Base-by-base conservation (phyloP, 1,140 invertebrate species). In the Hylaeus volcanicus region DNA sequence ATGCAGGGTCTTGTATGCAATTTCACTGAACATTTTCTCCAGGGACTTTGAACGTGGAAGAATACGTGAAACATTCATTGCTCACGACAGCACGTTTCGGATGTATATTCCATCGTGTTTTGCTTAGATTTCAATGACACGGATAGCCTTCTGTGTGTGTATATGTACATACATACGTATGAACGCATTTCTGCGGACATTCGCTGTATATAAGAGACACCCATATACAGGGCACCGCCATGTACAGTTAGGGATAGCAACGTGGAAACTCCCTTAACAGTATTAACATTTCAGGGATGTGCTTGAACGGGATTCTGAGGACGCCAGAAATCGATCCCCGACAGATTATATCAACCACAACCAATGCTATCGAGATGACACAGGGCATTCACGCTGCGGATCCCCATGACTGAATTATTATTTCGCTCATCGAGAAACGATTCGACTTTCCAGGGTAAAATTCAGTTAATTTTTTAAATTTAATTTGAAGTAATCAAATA, bases 251-350 rank as follows among this genome's bases (percentile, higher is more conserved):
- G 73, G 53, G 41, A 81, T 65, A 48, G 64, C 45, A 41, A 86
- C 78, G 72, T 77, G 76, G 87, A 90, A 90, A 88, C 84, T 89
- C 79, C 83, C 81, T 88, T 88, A 89, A 88, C 80, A 81, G 84
- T 72, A 90, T 89, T 88, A 90, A 89, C 88, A 87, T 88, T 89
- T 89, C 88, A 89, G 71, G 78, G 66, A 82, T 60, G 70, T 74
- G 72, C 65, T 81, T 71, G 73, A 79, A 64, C 51, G 61, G 65
- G 58, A 41, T 65, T 65, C 41, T 74, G 71, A 76, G 82, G 68
- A 78, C 53, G 61, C 37, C 55, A 63, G 78, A 61, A 83, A 86
- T 75, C 84, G 76, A 87, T 89, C 82, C 68, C 73, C 66, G 60
- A 73, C 66, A 79, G 68, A 89, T 89, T 85, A 89, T 85, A 84